Evolutionary conservation across 1,140 invertebrate genomes (phyloP).

Genomic region (Trinorchestia longiramus): DNA sequence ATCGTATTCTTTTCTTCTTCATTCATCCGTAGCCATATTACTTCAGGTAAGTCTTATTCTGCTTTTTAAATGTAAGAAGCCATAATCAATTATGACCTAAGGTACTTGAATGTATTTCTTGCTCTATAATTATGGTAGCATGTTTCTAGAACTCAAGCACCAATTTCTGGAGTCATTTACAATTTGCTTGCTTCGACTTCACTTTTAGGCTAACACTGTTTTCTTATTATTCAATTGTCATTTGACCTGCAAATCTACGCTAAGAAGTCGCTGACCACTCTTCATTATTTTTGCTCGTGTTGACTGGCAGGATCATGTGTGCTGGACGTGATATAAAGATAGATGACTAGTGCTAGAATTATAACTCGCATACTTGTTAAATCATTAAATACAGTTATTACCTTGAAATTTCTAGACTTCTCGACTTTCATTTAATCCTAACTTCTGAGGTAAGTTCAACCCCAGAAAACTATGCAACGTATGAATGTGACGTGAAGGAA

Average conservation of each 20-base stretch:
- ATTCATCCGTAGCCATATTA: background rate
- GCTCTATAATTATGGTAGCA: background rate
- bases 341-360: background rate
- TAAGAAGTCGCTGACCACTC: background rate
- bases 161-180: background rate
- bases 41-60: background rate
- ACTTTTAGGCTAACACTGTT: background rate
- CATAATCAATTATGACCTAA: background rate
- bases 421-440: slow-evolving; percentile 15
- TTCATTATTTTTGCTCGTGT: background rate
- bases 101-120: background rate
- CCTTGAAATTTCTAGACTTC: slow-evolving; percentile 29
- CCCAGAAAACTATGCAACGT: background rate
- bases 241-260: background rate
- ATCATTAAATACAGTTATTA: slow-evolving; percentile 44
- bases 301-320: background rate
- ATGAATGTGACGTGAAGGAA: background rate
- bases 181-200: background rate
- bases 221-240: background rate
- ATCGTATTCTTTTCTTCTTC: background rate
- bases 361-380: slow-evolving; percentile 4
- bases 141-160: background rate
- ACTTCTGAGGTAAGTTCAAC: background rate
- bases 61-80: background rate
- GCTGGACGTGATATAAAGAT: slow-evolving; percentile 16